These are phyloP conservation scores for Calephelis perditalis DNA, from an alignment of 2,888 invertebrate genomes.

Conservation along the genomic window DNA sequence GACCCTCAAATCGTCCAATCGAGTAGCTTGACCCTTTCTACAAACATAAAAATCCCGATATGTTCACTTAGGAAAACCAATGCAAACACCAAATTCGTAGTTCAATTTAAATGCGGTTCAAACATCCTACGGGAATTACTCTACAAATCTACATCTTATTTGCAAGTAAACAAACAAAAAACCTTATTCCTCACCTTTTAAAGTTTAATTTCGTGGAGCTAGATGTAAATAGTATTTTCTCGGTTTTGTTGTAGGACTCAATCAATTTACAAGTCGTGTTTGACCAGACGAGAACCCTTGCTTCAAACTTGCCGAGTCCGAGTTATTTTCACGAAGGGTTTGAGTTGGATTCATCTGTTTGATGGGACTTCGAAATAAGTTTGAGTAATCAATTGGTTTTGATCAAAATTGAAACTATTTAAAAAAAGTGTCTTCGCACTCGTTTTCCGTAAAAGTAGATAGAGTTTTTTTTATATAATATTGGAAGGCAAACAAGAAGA, in stretches of 20 bases:
- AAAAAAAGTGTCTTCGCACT: too few relatives aligned
- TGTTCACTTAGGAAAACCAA: constrained; percentile 44
- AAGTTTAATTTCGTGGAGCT: constrained; percentile 30
- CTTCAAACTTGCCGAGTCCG: constrained; percentile 27
- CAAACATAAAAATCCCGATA: constrained; percentile 25
- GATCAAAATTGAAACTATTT: too few relatives aligned
- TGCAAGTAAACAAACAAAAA: neutral
- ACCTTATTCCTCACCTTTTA: constrained; percentile 30
- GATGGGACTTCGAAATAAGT: constrained; percentile 5
- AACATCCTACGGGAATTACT: constrained; percentile 46
- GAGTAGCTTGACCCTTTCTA: constrained; percentile 1
- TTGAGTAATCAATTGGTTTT: constrained; percentile 10
- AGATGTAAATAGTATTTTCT: neutral
- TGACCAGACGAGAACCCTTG: constrained; percentile 54
- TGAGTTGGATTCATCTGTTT: constrained; percentile 11
- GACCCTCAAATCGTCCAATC: constrained; percentile 2
- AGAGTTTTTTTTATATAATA: too few relatives aligned
- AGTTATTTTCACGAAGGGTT: constrained; percentile 31
- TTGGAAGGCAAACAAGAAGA: too few relatives aligned
- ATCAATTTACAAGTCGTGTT: constrained; percentile 64
- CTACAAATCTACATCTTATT: constrained; percentile 22
- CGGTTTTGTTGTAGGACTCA: constrained; percentile 39
- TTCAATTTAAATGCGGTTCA: constrained; percentile 49
- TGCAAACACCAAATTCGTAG: constrained; percentile 43
- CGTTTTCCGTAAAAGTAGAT: too few relatives aligned